These are phyloP conservation scores for Pimephales promelas DNA, from an alignment of 2,113 vertebrate species.

Conservation along the genomic window DNA sequence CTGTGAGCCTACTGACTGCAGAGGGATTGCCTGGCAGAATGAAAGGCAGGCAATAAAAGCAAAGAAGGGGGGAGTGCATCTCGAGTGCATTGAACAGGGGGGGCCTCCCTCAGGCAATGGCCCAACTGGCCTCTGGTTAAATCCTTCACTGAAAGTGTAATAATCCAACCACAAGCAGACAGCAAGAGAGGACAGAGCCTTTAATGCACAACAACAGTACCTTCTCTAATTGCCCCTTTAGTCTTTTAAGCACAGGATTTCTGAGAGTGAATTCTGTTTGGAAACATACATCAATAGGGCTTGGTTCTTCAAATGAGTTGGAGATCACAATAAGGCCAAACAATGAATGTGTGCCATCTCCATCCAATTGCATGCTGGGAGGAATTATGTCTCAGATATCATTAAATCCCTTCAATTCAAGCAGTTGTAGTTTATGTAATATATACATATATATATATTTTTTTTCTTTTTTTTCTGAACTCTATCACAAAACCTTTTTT, in stretches of 20 bases:
- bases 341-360: not conserved
- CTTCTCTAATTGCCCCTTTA: conserved; percentile 70
- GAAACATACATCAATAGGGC: conserved; percentile 59
- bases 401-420: not conserved
- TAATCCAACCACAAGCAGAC: conserved; percentile 79
- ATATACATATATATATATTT: too few species aligned
- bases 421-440: not conserved
- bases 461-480: not conserved
- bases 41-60: conserved; percentile 83
- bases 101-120: conserved; percentile 82
- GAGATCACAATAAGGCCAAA: conserved; percentile 39
- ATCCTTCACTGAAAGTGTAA: conserved; percentile 84
- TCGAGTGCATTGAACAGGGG: conserved; percentile 72
- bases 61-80: conserved; percentile 48
- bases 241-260: conserved; percentile 74
- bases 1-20: conserved; percentile 82
- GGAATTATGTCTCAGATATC: conserved; percentile 37
- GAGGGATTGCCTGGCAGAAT: conserved; percentile 82
- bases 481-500: not conserved
- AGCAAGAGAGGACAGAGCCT: conserved; percentile 65
- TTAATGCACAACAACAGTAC: conserved; percentile 77
- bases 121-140: conserved; percentile 84
- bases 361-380: not conserved
- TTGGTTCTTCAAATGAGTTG: conserved; percentile 48
- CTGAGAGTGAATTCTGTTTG: conserved; percentile 66